Percentiles rank a stretch among this genome's conserved stretches.
These are phyloP conservation scores for Spea hammondii DNA, from an alignment of 2,797 vertebrate species.

Conservation along the genomic window DNA sequence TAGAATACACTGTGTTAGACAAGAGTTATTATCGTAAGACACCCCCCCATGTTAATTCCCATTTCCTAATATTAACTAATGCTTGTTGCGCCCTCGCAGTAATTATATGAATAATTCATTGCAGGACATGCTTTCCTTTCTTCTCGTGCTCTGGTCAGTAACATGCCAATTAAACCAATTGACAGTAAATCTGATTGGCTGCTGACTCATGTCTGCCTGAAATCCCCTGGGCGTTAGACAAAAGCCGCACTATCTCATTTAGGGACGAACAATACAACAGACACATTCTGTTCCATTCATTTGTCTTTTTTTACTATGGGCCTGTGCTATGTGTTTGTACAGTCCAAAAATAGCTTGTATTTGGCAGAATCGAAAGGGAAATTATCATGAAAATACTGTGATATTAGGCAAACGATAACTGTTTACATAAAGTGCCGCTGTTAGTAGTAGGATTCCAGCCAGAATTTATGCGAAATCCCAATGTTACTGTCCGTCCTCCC, in stretches of 20 bases:
- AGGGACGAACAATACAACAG: slow-evolving; percentile 60
- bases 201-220: slow-evolving; percentile 89
- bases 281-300: slow-evolving; percentile 5
- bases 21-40: no score
- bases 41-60: not conserved
- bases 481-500: no score
- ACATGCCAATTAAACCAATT: slow-evolving; percentile 93
- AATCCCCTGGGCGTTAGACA: slow-evolving; percentile 70
- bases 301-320: slow-evolving; percentile 11
- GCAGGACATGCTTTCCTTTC: slow-evolving; percentile 56
- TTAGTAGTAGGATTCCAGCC: not conserved
- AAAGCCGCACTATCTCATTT: slow-evolving; percentile 77
- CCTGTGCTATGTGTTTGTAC: not conserved
- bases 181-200: slow-evolving; percentile 83
- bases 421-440: not conserved
- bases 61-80: slow-evolving; percentile 19
- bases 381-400: not conserved
- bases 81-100: slow-evolving; percentile 37
- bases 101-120: slow-evolving; percentile 79
- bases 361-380: not conserved
- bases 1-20: no score
- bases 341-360: slow-evolving; percentile 13
- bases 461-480: not conserved
- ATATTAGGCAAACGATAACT: not conserved
- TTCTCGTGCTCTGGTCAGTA: slow-evolving; percentile 71